Evolutionary conservation across 2,113 vertebrate species (phyloP).

Genomic region (Donacobius atricapilla): DNA sequence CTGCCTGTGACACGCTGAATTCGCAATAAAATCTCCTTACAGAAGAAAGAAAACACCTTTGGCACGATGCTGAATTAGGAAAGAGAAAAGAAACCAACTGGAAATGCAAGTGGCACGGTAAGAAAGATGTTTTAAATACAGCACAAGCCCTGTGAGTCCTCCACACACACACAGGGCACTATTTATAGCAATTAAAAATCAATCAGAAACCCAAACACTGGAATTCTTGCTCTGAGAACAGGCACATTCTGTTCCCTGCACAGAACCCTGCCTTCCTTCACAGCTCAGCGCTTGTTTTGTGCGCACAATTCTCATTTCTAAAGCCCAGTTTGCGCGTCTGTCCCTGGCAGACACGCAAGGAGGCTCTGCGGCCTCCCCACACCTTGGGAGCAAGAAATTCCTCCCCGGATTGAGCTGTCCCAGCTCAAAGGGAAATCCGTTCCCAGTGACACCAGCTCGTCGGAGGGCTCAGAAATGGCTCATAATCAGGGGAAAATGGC

Average conservation of each 20-base stretch:
- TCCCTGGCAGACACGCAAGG: neutral
- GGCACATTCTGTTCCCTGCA: neutral
- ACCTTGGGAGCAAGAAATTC: neutral
- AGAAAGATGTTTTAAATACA: neutral
- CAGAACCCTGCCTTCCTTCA: neutral
- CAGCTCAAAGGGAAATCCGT: neutral
- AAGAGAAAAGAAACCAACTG: neutral
- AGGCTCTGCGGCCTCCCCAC: neutral
- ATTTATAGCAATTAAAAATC: neutral
- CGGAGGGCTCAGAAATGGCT: neutral
- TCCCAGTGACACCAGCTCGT: neutral
- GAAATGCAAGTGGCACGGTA: neutral
- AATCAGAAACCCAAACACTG: neutral
- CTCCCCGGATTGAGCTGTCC: neutral
- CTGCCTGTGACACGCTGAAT: neutral
- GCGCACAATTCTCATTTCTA: neutral
- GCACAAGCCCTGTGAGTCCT: neutral
- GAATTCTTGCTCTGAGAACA: neutral
- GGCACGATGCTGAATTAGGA: neutral
- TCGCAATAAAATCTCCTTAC: neutral
- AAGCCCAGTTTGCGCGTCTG: accelerated
- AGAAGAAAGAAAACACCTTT: neutral
- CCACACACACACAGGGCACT: neutral
- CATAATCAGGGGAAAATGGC: neutral
- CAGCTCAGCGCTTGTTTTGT: neutral